Conservation (phyloP, 2,888 invertebrate species). For the Torymus auratus region DNA sequence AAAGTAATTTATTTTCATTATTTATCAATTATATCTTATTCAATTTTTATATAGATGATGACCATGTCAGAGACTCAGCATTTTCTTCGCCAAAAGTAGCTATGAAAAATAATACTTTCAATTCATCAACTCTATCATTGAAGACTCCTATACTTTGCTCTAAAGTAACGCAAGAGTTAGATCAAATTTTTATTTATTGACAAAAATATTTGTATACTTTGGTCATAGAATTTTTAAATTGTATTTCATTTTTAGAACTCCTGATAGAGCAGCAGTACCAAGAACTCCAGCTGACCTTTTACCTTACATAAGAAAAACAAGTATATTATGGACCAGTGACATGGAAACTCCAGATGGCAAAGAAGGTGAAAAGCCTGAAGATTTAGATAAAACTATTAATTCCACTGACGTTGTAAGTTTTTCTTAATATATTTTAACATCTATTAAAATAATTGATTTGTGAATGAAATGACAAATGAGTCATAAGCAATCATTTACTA, state of each 20-base stretch:
- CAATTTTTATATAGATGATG: conserved; percentile 53
- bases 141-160: conserved; percentile 57
- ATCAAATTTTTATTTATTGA: not conserved
- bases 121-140: conserved; percentile 48
- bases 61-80: conserved; percentile 25
- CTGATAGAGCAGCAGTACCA: conserved; percentile 64
- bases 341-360: conserved; percentile 68
- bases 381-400: conserved; percentile 39
- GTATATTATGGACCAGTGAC: conserved; percentile 68
- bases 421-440: too few relatives aligned
- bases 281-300: conserved; percentile 65
- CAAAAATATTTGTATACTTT: not conserved
- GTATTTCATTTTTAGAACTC: conserved; percentile 60
- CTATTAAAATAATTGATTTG: too few relatives aligned
- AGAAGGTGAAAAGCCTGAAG: conserved; percentile 32
- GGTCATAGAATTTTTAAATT: not conserved
- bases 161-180: conserved; percentile 54
- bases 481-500: too few relatives aligned
- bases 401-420: conserved; percentile 44
- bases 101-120: conserved; percentile 45
- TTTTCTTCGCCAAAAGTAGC: conserved; percentile 39
- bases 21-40: not conserved
- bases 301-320: conserved; percentile 66
- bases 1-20: conserved; percentile 2
- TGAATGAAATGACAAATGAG: too few relatives aligned